Percentiles rank a stretch among this genome's conserved stretches.
phyloP scores from a whole-genome alignment of 1,140 invertebrate species.

The Dendrolimus punctatus region DNA sequence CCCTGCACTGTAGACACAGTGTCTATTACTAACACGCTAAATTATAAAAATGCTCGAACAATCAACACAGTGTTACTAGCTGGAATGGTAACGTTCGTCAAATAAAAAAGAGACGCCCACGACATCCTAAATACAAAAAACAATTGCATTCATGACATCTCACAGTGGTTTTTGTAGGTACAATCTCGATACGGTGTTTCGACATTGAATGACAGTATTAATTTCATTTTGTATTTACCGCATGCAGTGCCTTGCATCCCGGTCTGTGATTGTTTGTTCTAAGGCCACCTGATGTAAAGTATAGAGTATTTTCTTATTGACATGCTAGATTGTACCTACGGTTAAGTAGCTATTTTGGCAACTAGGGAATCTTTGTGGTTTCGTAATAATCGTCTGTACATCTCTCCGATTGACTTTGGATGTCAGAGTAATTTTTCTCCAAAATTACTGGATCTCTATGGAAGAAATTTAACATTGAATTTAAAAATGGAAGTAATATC shows the following conservation, averaged over 20 bases:
- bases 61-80: conserved; percentile 8
- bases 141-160: conserved; percentile 39
- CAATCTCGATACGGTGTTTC: conserved; percentile 28
- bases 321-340: too few species aligned
- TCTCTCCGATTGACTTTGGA: too few species aligned
- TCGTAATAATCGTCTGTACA: too few species aligned
- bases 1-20: conserved; percentile 15
- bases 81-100: conserved; percentile 14
- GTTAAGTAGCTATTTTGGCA: too few species aligned
- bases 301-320: too few species aligned
- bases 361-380: too few species aligned
- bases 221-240: conserved; percentile 22
- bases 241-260: conserved; percentile 1
- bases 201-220: conserved; percentile 34
- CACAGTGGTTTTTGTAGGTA: conserved; percentile 22
- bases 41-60: neutral
- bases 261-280: too few species aligned
- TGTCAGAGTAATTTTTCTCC: too few species aligned
- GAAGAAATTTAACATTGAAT: too few species aligned
- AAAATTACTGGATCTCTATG: too few species aligned
- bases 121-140: conserved; percentile 35
- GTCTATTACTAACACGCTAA: conserved; percentile 10
- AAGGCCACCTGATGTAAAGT: too few species aligned
- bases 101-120: conserved; percentile 27
- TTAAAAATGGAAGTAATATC: too few species aligned